Base-by-base conservation (phyloP, 1,140 invertebrate species). In the Aphidius ervi region DNA sequence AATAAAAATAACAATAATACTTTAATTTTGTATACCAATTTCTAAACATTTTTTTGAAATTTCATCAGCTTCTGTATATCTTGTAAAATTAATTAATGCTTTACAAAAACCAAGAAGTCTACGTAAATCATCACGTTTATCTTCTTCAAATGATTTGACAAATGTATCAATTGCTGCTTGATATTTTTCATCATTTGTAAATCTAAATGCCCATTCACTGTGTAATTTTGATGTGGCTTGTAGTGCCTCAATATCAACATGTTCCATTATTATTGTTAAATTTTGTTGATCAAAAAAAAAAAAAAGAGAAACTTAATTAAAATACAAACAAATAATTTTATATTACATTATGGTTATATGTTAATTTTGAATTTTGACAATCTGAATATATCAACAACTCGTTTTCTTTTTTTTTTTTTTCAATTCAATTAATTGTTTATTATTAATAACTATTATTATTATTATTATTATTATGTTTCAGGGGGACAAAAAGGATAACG, bases 141-240 rank as follows among this genome's bases (percentile, higher is more conserved):
- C 64, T 5, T 54, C 58, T 40, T 69, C 42, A 4, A 59, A 61
- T 31, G 74, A 68, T 39, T 70, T 68, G 20, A 68, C 39, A 57
- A 74, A 77, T 37, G 69, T 70, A 1, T 62, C 7, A 53, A 76
- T 67, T 0, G 70, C 68, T 4, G 61, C 16, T 6, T 58, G 8
- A 5, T 65, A 68, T 31, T 61, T 64, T 4, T 67, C 66, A 3
- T 67, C 58, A 6, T 45, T 62, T 1, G 63, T 60, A 31, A 76
- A 65, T 39, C 65, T 62, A 16, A 62, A 66, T 5, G 68, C 75
- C 74, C 72, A 74, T 70, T 77, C 73, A 7, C 75, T 66, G 61
- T 76, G 73, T 16, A 73, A 60, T 20, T 67, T 63, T 5, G 66
- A 48, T 8, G 66, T 67, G 31, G 59, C 55, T 56, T 73, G 48